Percentiles rank a stretch among this genome's conserved stretches.
These are phyloP conservation scores for Mythimna vitellina DNA, from an alignment of 2,888 invertebrate species.

Conservation along the genomic window DNA sequence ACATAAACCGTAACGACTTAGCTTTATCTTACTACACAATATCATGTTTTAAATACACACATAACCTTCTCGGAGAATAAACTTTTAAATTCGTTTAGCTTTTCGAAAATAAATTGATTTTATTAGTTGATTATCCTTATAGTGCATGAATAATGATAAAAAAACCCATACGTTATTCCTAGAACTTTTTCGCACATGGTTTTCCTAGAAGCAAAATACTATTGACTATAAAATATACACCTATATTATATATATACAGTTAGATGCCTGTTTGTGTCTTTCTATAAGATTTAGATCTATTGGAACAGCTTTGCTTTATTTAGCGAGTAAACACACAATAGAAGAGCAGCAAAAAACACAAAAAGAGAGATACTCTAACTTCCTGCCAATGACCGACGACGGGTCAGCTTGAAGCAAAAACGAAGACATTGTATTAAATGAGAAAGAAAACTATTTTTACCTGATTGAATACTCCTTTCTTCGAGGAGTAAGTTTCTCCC, in stretches of 20 bases:
- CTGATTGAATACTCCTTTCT: constrained; percentile 87
- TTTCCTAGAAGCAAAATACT: too few relatives aligned
- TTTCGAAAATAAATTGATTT: not conserved
- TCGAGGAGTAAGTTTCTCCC: constrained; percentile 87
- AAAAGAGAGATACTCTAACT: too few relatives aligned
- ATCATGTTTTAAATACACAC: constrained; percentile 8
- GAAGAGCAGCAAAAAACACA: too few relatives aligned
- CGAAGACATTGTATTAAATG: too few relatives aligned
- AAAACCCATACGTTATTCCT: not conserved
- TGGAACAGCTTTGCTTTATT: too few relatives aligned
- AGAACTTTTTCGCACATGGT: too few relatives aligned
- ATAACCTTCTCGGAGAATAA: constrained; percentile 12
- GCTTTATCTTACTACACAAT: not conserved
- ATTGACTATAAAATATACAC: too few relatives aligned
- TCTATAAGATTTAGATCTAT: not conserved
- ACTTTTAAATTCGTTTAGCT: constrained; percentile 3
- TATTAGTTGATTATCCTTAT: not conserved
- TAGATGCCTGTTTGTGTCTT: not conserved
- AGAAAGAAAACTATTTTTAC: constrained; percentile 63
- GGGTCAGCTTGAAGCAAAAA: too few relatives aligned
- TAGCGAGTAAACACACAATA: too few relatives aligned
- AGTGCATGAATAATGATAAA: not conserved
- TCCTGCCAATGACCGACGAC: too few relatives aligned
- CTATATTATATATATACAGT: too few relatives aligned
- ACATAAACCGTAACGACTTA: not conserved